These are phyloP conservation scores for Gryllus bimaculatus DNA, from an alignment of 1,140 invertebrate species.

Conservation along the genomic window DNA sequence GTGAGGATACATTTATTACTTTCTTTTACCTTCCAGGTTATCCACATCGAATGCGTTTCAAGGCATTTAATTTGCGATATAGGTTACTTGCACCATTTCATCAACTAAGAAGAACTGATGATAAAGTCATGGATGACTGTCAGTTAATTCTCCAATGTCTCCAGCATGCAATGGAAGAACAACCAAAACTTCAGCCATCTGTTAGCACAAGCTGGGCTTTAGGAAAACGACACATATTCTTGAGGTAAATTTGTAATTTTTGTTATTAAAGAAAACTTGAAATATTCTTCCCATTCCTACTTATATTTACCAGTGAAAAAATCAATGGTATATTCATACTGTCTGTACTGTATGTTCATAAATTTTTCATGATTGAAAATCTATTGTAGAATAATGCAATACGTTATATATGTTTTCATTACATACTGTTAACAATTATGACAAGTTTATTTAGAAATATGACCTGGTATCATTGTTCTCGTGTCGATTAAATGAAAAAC, in stretches of 20 bases:
- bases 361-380: too few species aligned
- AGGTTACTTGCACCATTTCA: conserved; percentile 68
- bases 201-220: conserved; percentile 74
- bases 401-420: too few species aligned
- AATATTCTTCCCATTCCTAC: too few species aligned
- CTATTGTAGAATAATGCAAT: too few species aligned
- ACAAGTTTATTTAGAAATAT: too few species aligned
- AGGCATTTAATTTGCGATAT: conserved; percentile 83
- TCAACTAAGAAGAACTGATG: conserved; percentile 61
- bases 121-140: conserved; percentile 71
- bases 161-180: conserved; percentile 35
- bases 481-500: too few species aligned
- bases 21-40: conserved; percentile 46
- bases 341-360: too few species aligned
- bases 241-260: conserved; percentile 39
- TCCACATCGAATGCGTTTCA: conserved; percentile 89
- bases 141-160: conserved; percentile 61
- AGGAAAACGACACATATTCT: conserved; percentile 85
- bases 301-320: too few species aligned
- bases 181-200: conserved; percentile 27
- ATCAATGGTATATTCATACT: too few species aligned
- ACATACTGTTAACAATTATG: too few species aligned
- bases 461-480: too few species aligned
- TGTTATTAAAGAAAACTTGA: too few species aligned
- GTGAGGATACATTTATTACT: neutral